phyloP scores from a whole-genome alignment of 2,113 vertebrate species.

The Poecile atricapillus region DNA sequence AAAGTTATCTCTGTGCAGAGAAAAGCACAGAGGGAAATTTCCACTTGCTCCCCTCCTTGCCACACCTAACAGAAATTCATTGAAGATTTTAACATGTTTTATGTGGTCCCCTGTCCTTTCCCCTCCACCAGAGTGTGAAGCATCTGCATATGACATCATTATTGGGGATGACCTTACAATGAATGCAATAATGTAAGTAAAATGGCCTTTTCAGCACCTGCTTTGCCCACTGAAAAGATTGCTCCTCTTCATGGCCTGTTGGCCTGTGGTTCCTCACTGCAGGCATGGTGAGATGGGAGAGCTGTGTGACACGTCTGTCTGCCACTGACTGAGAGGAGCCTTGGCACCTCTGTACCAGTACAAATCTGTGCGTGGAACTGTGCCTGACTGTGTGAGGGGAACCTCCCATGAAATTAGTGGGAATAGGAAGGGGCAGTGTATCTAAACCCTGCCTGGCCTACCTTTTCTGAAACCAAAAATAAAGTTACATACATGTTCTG shows the following conservation, averaged over 20 bases:
- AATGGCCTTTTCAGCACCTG: not conserved
- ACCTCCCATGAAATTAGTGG: not conserved
- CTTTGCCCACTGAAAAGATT: not conserved
- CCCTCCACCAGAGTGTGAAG: not conserved
- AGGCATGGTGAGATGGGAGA: not conserved
- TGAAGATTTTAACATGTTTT: not conserved
- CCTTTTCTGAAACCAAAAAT: not conserved
- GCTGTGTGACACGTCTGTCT: fast-evolving
- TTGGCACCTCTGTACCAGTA: not conserved
- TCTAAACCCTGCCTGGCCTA: not conserved
- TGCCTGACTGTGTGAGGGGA: not conserved
- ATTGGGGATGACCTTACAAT: not conserved
- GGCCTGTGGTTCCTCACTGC: not conserved
- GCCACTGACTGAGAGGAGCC: not conserved
- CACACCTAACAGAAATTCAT: not conserved
- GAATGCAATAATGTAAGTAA: not conserved
- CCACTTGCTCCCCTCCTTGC: not conserved
- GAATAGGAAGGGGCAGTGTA: not conserved
- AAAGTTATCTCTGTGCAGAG: not conserved
- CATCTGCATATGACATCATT: not conserved
- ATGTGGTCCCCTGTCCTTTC: not conserved
- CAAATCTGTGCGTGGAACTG: not conserved
- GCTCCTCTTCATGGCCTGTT: not conserved
- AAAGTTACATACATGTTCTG: not conserved
- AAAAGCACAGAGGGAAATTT: not conserved